These are phyloP conservation scores for Pomatostomus ruficeps DNA, from an alignment of 2,113 vertebrate genomes.

Conservation along the genomic window DNA sequence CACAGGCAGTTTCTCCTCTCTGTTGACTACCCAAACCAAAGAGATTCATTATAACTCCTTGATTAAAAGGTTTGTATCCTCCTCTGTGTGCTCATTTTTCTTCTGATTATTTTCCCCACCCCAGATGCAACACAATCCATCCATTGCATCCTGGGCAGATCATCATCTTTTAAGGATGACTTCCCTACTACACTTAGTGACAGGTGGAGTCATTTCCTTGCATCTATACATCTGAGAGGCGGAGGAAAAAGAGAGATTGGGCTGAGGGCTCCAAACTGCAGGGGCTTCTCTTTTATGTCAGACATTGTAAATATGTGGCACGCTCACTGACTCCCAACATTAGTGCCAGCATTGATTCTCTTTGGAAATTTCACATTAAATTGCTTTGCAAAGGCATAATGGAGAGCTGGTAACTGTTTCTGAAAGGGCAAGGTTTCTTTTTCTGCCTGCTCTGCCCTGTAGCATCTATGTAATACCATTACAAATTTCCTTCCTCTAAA, in stretches of 20 bases:
- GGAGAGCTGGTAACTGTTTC: not conserved
- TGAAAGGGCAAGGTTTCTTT: not conserved
- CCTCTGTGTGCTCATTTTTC: not conserved
- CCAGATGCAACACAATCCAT: not conserved
- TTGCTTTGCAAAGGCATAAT: not conserved
- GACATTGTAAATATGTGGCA: fast-evolving
- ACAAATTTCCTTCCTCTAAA: not conserved
- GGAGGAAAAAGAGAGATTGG: not conserved
- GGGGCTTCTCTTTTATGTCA: not conserved
- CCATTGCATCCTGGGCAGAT: not conserved
- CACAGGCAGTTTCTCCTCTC: not conserved
- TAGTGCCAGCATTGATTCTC: not conserved
- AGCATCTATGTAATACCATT: not conserved
- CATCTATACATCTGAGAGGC: not conserved
- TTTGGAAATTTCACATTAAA: not conserved
- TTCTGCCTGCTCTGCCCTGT: not conserved
- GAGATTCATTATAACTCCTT: not conserved
- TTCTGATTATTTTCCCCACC: not conserved
- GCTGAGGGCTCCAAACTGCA: not conserved
- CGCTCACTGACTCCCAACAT: not conserved
- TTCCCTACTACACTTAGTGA: not conserved
- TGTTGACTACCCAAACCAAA: not conserved
- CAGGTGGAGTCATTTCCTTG: not conserved
- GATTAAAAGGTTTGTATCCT: not conserved
- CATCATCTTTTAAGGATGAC: not conserved